Evolutionary conservation across 2,888 invertebrate species (phyloP).

Genomic region (Argyresthia goedartella): DNA sequence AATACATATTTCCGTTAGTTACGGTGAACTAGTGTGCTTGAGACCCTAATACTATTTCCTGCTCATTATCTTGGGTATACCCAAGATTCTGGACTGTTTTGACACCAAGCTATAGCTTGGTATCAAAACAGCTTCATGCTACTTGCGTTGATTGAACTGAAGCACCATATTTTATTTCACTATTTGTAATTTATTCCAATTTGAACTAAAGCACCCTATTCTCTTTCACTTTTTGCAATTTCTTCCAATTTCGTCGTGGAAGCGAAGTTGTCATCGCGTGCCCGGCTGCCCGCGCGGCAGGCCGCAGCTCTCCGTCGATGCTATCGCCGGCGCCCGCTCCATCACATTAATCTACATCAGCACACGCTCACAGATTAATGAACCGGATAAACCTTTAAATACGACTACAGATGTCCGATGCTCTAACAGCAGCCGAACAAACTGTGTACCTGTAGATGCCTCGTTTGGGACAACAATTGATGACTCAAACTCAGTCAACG

Average conservation of each 20-base stretch:
- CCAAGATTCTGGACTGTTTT: too few species aligned
- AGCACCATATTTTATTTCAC: too few species aligned
- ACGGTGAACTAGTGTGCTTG: too few species aligned
- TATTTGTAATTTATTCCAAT: too few species aligned
- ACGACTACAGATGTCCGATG: constrained; percentile 56
- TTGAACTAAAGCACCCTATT: background rate
- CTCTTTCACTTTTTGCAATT: background rate
- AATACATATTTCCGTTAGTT: too few species aligned
- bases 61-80: too few species aligned
- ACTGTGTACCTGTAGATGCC: constrained; percentile 23
- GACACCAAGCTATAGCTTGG: too few species aligned
- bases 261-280: background rate
- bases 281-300: background rate
- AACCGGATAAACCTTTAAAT: constrained; percentile 62
- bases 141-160: too few species aligned
- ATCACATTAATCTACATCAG: constrained; percentile 68
- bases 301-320: constrained; percentile 24
- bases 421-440: constrained; percentile 32
- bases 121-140: too few species aligned
- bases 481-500: constrained; percentile 40
- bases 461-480: constrained; percentile 42
- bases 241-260: background rate
- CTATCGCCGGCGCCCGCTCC: constrained; percentile 50
- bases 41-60: too few species aligned
- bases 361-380: constrained; percentile 65